A percentile compares a stretch with the other conserved stretches of the same genome.
phyloP scores from a whole-genome alignment of 2,797 vertebrate species.

The Menidia menidia region DNA sequence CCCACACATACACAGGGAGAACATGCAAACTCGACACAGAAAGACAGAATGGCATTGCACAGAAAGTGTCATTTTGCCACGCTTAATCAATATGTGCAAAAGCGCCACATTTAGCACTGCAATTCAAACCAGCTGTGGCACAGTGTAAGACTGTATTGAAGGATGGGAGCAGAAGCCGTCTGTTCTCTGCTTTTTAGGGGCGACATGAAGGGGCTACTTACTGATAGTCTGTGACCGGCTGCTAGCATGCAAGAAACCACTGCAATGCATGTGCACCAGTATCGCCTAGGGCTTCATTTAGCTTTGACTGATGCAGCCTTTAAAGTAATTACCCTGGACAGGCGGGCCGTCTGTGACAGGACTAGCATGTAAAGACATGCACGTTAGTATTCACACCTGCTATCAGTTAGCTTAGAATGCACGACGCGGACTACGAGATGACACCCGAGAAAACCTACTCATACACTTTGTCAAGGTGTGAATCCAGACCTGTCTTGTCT shows the following conservation, averaged over 20 bases:
- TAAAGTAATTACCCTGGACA: background rate
- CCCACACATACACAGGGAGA: too few species aligned
- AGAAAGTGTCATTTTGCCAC: too few species aligned
- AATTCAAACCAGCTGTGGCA: background rate
- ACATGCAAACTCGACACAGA: too few species aligned
- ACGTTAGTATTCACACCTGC: background rate
- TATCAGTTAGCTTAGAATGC: background rate
- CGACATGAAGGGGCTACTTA: background rate
- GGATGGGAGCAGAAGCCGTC: background rate
- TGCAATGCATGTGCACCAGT: background rate
- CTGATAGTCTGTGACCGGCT: background rate
- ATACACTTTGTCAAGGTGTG: background rate
- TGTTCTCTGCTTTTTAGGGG: background rate
- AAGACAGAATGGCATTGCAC: too few species aligned
- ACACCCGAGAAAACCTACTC: background rate
- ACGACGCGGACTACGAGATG: background rate
- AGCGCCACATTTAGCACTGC: background rate
- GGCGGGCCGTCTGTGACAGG: background rate
- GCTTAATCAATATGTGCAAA: background rate
- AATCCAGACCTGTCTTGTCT: background rate
- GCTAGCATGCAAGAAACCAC: background rate
- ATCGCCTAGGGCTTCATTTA: background rate
- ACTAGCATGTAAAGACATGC: background rate
- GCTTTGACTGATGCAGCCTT: background rate
- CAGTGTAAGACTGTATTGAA: background rate